These are phyloP conservation scores for Podabrus alpinus DNA, from an alignment of 2,888 invertebrate species.

Conservation along the genomic window DNA sequence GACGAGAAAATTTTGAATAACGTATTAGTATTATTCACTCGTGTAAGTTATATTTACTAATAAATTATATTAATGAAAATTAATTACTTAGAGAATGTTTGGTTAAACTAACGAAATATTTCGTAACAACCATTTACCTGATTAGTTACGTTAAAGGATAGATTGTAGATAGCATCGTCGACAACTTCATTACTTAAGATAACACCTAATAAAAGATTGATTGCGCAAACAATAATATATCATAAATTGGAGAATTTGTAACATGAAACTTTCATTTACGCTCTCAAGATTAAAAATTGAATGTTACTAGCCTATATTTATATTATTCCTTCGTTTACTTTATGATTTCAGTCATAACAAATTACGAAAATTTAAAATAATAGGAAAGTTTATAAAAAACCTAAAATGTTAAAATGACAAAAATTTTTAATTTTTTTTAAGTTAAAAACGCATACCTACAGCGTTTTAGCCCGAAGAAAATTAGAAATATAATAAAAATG, in stretches of 20 bases:
- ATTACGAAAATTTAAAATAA: too few relatives aligned
- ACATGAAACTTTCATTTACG: not conserved
- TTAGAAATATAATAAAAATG: too few relatives aligned
- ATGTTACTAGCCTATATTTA: not conserved
- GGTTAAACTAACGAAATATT: constrained; percentile 7
- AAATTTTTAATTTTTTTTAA: too few relatives aligned
- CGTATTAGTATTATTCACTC: not conserved
- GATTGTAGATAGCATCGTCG: not conserved
- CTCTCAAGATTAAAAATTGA: not conserved
- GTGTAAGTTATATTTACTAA: not conserved
- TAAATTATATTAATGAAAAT: not conserved
- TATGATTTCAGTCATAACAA: too few relatives aligned
- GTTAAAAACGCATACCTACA: too few relatives aligned
- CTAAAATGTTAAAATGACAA: too few relatives aligned
- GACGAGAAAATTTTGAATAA: not conserved
- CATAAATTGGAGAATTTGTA: not conserved
- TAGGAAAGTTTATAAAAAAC: too few relatives aligned
- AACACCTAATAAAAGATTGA: constrained; percentile 2
- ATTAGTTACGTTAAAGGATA: constrained; percentile 4
- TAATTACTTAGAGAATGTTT: not conserved
- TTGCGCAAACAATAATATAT: not conserved
- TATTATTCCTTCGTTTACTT: too few relatives aligned
- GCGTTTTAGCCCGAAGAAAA: too few relatives aligned
- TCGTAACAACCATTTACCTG: not conserved
- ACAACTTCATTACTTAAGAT: constrained; percentile 18